Conservation (phyloP, 2,888 invertebrate species). For the Erannis defoliaria region DNA sequence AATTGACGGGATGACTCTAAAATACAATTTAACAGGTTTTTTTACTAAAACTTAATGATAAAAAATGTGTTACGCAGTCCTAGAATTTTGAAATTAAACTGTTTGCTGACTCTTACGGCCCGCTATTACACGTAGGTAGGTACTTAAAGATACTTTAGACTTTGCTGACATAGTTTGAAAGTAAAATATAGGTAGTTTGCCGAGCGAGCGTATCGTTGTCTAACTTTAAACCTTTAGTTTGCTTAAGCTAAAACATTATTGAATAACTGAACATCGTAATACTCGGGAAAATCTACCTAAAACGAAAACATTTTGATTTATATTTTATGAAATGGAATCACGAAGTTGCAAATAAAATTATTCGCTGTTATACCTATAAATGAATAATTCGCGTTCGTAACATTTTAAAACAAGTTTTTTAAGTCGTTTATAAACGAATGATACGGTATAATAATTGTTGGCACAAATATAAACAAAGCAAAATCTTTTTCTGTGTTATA, state of each 20-base stretch:
- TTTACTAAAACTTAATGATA: too few relatives aligned
- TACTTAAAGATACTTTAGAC: background rate
- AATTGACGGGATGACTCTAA: too few relatives aligned
- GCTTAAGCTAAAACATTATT: background rate
- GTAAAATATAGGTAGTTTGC: conserved; percentile 3
- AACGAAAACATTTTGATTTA: conserved; percentile 15
- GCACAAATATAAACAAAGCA: too few relatives aligned
- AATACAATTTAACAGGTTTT: too few relatives aligned
- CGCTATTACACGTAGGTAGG: background rate
- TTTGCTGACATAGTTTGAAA: conserved; percentile 8
- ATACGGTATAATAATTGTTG: too few relatives aligned
- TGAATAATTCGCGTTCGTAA: conserved; percentile 24
- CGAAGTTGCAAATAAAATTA: conserved; percentile 25
- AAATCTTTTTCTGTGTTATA: too few relatives aligned
- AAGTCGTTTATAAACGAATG: too few relatives aligned
- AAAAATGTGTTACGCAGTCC: background rate
- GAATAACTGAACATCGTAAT: background rate
- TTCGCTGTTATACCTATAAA: conserved; percentile 18
- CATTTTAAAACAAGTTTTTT: conserved; percentile 28
- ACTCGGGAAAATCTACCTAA: background rate
- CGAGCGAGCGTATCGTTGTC: background rate
- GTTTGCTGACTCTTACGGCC: background rate
- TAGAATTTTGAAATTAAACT: too few relatives aligned
- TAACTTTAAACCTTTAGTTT: background rate
- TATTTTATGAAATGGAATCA: conserved; percentile 20